These are phyloP conservation scores for Bubo scandiacus DNA, from an alignment of 2,113 vertebrate genomes.

Conservation along the genomic window DNA sequence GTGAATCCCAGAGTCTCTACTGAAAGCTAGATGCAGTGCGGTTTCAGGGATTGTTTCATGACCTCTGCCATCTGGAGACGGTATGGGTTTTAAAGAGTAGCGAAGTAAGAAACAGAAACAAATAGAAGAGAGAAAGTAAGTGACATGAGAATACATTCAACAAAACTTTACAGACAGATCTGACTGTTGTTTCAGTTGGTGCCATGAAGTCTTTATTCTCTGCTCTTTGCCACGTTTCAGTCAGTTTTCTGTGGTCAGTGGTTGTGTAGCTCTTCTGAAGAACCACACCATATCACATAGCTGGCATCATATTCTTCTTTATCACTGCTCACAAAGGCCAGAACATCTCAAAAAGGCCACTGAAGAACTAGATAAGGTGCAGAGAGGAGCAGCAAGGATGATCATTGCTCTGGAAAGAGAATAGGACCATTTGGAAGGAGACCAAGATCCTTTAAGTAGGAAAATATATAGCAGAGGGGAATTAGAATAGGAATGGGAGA, in stretches of 20 bases:
- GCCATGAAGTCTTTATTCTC: neutral
- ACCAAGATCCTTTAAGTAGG: neutral
- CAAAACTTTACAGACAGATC: neutral
- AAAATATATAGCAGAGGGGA: neutral
- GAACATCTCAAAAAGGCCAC: neutral
- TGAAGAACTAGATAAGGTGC: neutral
- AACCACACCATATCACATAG: neutral
- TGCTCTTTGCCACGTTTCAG: neutral
- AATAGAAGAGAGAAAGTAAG: neutral
- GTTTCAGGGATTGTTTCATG: neutral
- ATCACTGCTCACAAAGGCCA: neutral
- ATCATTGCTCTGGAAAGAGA: neutral
- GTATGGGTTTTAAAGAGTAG: neutral
- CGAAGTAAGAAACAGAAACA: neutral
- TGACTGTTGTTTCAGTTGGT: neutral
- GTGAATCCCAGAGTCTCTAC: neutral
- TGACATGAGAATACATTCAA: rapidly evolving
- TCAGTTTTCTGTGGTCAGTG: neutral
- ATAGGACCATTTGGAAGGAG: neutral
- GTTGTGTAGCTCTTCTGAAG: neutral
- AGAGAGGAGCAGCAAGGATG: neutral
- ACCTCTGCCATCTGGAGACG: neutral
- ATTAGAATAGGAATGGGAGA: neutral
- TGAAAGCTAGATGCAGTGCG: neutral
- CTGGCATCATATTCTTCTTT: neutral